Base-by-base conservation (phyloP, 2,797 vertebrate genomes). In the Hybognathus amarus region DNA sequence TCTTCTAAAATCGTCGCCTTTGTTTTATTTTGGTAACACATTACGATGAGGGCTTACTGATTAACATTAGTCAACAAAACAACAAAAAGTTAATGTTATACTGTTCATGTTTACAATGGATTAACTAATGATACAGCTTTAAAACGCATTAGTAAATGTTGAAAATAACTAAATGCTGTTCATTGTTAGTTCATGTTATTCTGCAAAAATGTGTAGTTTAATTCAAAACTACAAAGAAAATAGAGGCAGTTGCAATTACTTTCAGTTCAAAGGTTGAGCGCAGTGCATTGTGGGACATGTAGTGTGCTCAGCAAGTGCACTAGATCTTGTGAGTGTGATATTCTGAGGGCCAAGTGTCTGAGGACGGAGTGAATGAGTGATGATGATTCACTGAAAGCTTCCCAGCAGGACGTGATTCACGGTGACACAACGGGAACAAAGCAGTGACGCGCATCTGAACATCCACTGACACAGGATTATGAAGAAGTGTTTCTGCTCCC, bases 381-480 rank as follows among this genome's bases (percentile, higher is more conserved):
- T 1, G 56, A 64, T 40, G 33, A 64, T 5, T 73, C 70, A 63
- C 45, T 50, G 27, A 59, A 79, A 82, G 6, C 36, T 61, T 64
- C 42, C 36, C 30, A 63, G 79, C 75, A 82, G 33, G 18, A 68
- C 2, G 13, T 76, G 81, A 79, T 40, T 59, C 80, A 85, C 22
- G 1, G 63, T 66, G 52, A 56, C 56, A 66, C 38, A 77, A 69
- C 80, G 18, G 42, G 33, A 47, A 33, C 12, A 50, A 18, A 45
- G 67, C 42, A 42, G 42, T 4, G 42, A 42, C 12, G 10, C 42
- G 42, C 42, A 24, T 45, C 4, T 52, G 47, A 27, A 38, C 45
- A n/a, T 22, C 36, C 36, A 36, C 36, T 36, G 36, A 61, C 5
- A 59, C n/a, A 5, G 4, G 22, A 0, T 20, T 52, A 18, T 15